Percentiles rank a stretch among this genome's conserved stretches.
Evolutionary conservation across 2,888 invertebrate genomes (phyloP).

Genomic region (Cacoxenus indagator): DNA sequence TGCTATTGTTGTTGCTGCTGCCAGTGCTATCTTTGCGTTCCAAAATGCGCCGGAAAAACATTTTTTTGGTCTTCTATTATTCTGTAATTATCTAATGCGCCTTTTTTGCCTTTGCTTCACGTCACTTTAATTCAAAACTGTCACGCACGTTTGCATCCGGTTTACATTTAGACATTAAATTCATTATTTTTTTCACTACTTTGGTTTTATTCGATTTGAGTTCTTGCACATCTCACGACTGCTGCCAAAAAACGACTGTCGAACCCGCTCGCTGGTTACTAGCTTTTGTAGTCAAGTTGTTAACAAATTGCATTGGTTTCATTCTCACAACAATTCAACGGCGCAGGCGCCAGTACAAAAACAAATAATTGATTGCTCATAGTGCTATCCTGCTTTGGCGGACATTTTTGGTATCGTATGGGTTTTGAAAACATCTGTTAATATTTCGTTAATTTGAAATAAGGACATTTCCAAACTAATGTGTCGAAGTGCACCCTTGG

Average conservation of each 20-base stretch:
- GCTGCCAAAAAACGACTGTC: slow-evolving; percentile 57
- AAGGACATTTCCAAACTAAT: background rate
- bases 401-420: background rate
- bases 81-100: slow-evolving; percentile 44
- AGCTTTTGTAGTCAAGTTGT: slow-evolving; percentile 44
- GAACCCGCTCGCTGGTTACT: slow-evolving; percentile 21
- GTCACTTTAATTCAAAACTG: slow-evolving; percentile 43
- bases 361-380: slow-evolving; percentile 7
- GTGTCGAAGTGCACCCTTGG: too few species aligned
- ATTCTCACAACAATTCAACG: slow-evolving; percentile 16
- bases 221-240: slow-evolving; percentile 30
- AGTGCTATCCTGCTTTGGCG: background rate
- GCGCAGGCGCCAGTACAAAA: slow-evolving; percentile 4
- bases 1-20: slow-evolving; percentile 21
- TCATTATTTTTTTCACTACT: background rate
- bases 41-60: slow-evolving; percentile 68
- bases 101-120: slow-evolving; percentile 30
- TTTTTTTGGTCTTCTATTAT: slow-evolving; percentile 31
- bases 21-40: slow-evolving; percentile 54
- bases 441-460: background rate
- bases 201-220: slow-evolving; percentile 16
- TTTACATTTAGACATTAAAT: slow-evolving; percentile 15
- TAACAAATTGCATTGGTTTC: slow-evolving; percentile 19
- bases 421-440: slow-evolving; percentile 15
- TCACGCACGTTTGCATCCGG: slow-evolving; percentile 58